Percentiles rank a stretch among this genome's conserved stretches.
These are phyloP conservation scores for Platynereis dumerilii DNA, from an alignment of 2,888 invertebrate species.

Conservation along the genomic window DNA sequence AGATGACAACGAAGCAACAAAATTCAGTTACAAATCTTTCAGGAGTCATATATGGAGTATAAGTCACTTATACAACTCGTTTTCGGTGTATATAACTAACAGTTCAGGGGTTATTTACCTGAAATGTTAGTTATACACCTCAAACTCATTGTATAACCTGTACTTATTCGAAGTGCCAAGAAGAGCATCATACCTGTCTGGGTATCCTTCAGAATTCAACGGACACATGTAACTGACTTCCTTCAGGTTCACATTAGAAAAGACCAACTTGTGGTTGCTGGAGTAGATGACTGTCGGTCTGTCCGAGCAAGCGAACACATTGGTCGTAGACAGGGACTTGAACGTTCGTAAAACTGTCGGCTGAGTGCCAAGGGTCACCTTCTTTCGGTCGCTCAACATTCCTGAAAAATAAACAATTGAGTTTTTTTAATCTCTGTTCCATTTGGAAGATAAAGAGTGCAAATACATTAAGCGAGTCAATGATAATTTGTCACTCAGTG, in stretches of 20 bases:
- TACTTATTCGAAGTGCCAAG: too few species aligned
- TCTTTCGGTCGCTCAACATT: constrained; percentile 84
- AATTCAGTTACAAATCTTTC: too few species aligned
- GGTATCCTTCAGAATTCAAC: constrained; percentile 91
- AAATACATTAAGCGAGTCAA: background rate
- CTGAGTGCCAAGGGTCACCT: constrained; percentile 95
- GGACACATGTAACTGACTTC: constrained; percentile 95
- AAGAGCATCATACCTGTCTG: constrained; percentile 76
- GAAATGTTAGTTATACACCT: too few species aligned
- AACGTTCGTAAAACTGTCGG: constrained; percentile 93
- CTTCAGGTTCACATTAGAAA: constrained; percentile 86
- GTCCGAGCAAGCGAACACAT: constrained; percentile 98
- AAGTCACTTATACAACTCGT: too few species aligned
- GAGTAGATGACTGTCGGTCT: constrained; percentile 98
- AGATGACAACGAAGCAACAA: too few species aligned
- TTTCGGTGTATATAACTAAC: too few species aligned
- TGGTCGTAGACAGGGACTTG: constrained; percentile 74
- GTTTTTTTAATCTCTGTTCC: too few species aligned
- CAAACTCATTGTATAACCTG: too few species aligned
- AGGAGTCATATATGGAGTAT: too few species aligned
- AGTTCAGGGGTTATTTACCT: too few species aligned
- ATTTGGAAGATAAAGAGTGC: constrained; percentile 12
- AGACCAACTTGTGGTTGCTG: constrained; percentile 97
- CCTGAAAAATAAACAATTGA: constrained; percentile 70
- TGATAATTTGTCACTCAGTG: too few species aligned